Evolutionary conservation across 2,888 invertebrate genomes (phyloP).

Genomic region (Callyntrura sp.): DNA sequence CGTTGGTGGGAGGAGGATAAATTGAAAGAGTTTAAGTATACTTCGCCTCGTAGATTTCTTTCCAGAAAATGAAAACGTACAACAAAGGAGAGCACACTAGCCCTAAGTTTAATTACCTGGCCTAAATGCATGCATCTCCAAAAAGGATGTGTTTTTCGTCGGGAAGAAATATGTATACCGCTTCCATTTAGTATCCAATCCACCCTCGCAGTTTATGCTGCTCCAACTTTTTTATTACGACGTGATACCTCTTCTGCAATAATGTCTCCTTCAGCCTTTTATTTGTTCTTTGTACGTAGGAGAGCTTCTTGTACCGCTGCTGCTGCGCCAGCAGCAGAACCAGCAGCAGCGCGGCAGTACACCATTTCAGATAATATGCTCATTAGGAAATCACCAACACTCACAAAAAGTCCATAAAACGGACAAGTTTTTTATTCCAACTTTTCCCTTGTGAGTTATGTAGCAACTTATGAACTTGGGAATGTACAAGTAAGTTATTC

Average conservation of each 20-base stretch:
- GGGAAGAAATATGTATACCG: background rate
- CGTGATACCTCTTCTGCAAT: background rate
- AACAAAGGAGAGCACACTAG: background rate
- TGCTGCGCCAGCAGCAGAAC: background rate
- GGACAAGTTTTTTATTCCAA: slow-evolving; percentile 28
- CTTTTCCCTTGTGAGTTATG: slow-evolving; percentile 13
- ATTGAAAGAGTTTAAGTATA: background rate
- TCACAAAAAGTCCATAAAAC: slow-evolving; percentile 31
- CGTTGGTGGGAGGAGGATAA: background rate
- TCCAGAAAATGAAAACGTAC: slow-evolving; percentile 30
- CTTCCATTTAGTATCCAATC: too few relatives aligned
- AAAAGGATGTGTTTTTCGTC: background rate
- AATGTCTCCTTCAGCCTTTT: slow-evolving; percentile 14
- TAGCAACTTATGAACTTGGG: background rate
- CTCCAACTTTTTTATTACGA: background rate
- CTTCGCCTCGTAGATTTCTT: background rate
- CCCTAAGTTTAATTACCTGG: slow-evolving; percentile 43
- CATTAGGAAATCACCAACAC: slow-evolving; percentile 57
- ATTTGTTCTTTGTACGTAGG: background rate
- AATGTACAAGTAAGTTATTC: background rate
- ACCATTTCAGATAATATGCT: slow-evolving; percentile 63
- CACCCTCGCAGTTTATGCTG: background rate
- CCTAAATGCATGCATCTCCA: slow-evolving; percentile 7
- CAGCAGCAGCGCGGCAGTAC: slow-evolving; percentile 22
- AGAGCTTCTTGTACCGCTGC: too few relatives aligned